Evolutionary conservation across 1,140 invertebrate species (phyloP).

Genomic region (Heliconius hewitsoni): DNA sequence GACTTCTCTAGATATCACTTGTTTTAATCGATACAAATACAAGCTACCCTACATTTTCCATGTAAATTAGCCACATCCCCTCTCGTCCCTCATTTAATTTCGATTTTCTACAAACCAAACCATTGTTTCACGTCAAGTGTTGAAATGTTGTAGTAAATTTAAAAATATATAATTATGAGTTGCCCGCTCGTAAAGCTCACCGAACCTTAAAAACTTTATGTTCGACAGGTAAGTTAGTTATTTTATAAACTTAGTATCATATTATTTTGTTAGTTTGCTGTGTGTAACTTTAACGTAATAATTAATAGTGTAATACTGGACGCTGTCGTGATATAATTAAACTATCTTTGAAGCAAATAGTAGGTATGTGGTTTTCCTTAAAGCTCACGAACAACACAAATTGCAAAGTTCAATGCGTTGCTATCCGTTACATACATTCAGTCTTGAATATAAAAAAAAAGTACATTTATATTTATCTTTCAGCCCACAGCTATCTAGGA

Average conservation of each 20-base stretch:
- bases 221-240: neutral
- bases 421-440: no score
- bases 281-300: neutral
- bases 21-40: conserved; percentile 11
- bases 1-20: conserved; percentile 22
- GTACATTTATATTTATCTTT: no score
- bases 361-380: no score
- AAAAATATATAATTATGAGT: neutral
- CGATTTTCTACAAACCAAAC: conserved; percentile 23
- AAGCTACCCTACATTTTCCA: conserved; percentile 22
- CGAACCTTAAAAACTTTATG: neutral
- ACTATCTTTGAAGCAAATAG: no score
- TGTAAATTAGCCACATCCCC: conserved; percentile 31
- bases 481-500: no score
- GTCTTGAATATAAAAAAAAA: no score
- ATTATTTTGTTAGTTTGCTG: neutral
- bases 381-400: no score
- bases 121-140: conserved; percentile 12
- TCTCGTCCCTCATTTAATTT: conserved; percentile 23
- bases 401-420: no score
- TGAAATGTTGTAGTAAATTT: neutral
- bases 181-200: conserved; percentile 1
- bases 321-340: no score
- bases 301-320: neutral
- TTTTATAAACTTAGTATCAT: neutral